Evolutionary conservation across 2,888 invertebrate genomes (phyloP), one percentile per base, ranked within the genome.

Genomic region (Carcina quercana): DNA sequence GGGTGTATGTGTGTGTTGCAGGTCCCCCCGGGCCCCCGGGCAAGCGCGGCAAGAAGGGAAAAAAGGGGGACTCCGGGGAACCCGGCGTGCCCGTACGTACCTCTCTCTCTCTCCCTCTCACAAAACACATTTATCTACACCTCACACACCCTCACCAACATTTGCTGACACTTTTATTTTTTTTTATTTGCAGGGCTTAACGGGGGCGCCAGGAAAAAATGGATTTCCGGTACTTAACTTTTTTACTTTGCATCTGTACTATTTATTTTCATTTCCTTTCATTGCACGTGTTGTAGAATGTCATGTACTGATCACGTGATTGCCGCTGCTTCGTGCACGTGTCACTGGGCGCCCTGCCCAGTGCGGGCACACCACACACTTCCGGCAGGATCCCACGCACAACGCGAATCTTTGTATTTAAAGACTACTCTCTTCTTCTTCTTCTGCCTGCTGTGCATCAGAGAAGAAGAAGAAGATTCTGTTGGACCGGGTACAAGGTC

Each of bases 41-140:
- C 44, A 95, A 95, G 74, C 86, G 93, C 60, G 95, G 95, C 53
- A 91, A 94, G 71, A 93, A 93, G 62, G 96, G 95, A 51, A 94
- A 94, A 78, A 94, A 94, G 65, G 96, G 96, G 12, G 94, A 95
- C 59, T 59, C 88, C 10, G 96, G 96, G 42, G 94, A 94, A 51
- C 75, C 90, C 13, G 93, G 94, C 30, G 87, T 91, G 39, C 83
- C 91, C 86, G 94, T 95, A 86, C 90, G 92, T 88, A 51, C 34
- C 14, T 12, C 19, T 12, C 21, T 14, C 25, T 7, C 17, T 7
- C 17, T 17, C 17, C 17, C 17, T 17, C 5, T 7, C 15, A 12
- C 24, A 11, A 25, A 3, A 5, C 3, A 26, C 25, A 26, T 15
- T 5, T 6, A 11, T 10, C 15, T 3, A 27, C 22, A 10, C n/a